These are phyloP conservation scores for Manacus vitellinus DNA, from an alignment of 2,113 vertebrate genomes.

Conservation along the genomic window DNA sequence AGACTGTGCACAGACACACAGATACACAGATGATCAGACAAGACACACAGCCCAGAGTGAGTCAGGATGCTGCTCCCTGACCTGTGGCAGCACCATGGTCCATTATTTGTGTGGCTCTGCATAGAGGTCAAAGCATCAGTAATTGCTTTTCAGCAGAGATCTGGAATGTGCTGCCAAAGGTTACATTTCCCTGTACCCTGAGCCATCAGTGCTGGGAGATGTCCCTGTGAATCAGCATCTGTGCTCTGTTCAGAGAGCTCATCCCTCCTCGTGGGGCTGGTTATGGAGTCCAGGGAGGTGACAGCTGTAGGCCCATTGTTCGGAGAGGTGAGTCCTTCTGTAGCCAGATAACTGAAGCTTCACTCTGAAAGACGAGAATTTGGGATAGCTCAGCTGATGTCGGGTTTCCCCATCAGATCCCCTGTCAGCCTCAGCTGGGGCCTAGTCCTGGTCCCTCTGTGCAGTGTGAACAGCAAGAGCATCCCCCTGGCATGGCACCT, in stretches of 20 bases:
- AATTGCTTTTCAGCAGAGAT: background rate
- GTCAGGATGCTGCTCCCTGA: background rate
- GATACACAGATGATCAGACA: background rate
- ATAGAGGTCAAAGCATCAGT: background rate
- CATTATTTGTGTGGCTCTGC: background rate
- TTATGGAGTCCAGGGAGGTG: background rate
- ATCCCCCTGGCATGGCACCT: rapidly evolving
- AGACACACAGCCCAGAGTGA: background rate
- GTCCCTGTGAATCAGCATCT: background rate
- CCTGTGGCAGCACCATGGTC: background rate
- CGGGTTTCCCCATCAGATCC: rapidly evolving
- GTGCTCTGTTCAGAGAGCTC: background rate
- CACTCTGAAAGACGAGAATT: background rate
- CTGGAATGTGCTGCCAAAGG: background rate
- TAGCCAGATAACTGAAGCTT: background rate
- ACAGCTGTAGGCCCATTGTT: background rate
- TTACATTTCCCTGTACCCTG: background rate
- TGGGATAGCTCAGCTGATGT: background rate
- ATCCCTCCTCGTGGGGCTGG: background rate
- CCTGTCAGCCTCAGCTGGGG: background rate
- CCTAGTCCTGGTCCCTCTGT: background rate
- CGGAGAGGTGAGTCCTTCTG: background rate
- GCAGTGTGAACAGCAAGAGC: background rate
- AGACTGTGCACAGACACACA: background rate
- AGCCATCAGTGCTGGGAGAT: background rate